These are phyloP conservation scores for Aleadryas rufinucha DNA, from an alignment of 2,113 vertebrate genomes.

Conservation along the genomic window DNA sequence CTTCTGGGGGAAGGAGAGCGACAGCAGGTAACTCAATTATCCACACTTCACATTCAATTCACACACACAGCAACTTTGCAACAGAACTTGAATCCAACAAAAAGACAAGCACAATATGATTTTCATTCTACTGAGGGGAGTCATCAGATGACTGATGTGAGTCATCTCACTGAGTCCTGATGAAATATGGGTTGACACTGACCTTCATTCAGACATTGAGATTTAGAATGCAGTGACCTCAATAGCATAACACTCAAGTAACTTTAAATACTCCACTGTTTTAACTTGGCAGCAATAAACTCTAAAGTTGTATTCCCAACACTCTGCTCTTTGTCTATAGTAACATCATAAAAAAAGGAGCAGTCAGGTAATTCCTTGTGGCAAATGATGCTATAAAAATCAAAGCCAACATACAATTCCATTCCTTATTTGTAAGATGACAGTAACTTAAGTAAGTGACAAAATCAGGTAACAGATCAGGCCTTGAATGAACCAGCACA, in stretches of 20 bases:
- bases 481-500: background rate
- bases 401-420: background rate
- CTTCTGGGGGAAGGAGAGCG: background rate
- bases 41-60: background rate
- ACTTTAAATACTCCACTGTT: background rate
- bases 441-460: background rate
- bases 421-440: background rate
- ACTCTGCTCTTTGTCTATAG: background rate
- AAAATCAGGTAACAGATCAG: background rate
- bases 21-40: background rate
- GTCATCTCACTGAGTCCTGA: background rate
- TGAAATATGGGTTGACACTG: background rate
- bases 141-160: background rate
- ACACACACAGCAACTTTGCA: background rate
- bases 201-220: slow-evolving; percentile 24
- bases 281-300: background rate
- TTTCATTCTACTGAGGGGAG: background rate
- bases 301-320: background rate
- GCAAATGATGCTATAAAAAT: background rate
- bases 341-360: background rate
- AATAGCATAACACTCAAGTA: background rate
- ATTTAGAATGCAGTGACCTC: background rate
- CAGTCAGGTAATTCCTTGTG: background rate
- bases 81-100: background rate
- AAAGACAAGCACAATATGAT: background rate